phyloP scores from a whole-genome alignment of 2,797 vertebrate species.

The Gadopsis marmoratus region DNA sequence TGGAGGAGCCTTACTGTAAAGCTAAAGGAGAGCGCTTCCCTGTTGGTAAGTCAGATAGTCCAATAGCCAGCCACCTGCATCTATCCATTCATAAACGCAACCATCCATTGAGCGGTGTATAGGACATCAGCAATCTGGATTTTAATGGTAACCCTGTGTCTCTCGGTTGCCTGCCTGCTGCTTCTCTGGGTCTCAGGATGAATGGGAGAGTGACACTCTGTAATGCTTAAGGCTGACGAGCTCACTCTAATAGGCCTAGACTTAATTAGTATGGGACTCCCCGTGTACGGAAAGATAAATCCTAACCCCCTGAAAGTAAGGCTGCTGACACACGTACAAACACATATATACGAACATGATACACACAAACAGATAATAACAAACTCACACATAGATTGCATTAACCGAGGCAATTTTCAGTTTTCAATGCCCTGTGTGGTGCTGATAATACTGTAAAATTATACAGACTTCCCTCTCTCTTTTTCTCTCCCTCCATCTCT shows the following conservation, averaged over 20 bases:
- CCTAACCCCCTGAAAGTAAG: conserved; percentile 58
- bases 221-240: conserved; percentile 68
- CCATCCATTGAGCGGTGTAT: conserved; percentile 34
- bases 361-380: conserved; percentile 22
- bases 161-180: conserved; percentile 40
- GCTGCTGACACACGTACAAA: conserved; percentile 62
- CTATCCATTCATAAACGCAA: conserved; percentile 51
- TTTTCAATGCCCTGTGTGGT: conserved; percentile 39
- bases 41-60: conserved; percentile 24
- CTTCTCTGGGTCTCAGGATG: conserved; percentile 61
- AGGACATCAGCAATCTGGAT: conserved; percentile 54
- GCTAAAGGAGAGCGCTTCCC: conserved; percentile 23
- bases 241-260: conserved; percentile 70
- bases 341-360: conserved; percentile 33
- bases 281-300: conserved; percentile 65
- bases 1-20: conserved; percentile 56
- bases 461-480: conserved; percentile 8
- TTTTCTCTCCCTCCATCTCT: conserved; percentile 10
- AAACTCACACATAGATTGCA: conserved; percentile 17
- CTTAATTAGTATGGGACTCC: conserved; percentile 79
- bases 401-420: conserved; percentile 24
- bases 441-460: conserved; percentile 50
- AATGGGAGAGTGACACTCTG: conserved; percentile 71
- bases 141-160: conserved; percentile 54
- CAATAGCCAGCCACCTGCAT: conserved; percentile 11